Percentiles rank a stretch among this genome's conserved stretches.
phyloP scores from a whole-genome alignment of 1,140 invertebrate genomes.

The Cheumatopsyche charites region DNA sequence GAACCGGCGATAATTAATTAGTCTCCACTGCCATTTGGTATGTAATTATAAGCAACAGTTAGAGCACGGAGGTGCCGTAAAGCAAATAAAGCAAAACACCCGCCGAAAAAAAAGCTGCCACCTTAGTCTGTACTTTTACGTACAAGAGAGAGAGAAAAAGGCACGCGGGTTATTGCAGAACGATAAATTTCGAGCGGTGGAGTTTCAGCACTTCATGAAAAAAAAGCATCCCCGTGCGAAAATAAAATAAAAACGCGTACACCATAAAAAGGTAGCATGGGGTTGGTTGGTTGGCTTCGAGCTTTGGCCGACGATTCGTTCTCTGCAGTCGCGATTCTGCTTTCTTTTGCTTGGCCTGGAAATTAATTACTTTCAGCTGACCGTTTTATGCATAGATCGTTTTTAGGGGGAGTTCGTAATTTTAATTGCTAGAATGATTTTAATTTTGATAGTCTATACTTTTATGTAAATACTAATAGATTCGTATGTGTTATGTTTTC shows the following conservation, averaged over 20 bases:
- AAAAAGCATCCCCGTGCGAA: not conserved
- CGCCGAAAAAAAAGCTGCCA: not conserved
- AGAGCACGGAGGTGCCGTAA: conserved; percentile 20
- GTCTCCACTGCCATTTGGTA: conserved; percentile 35
- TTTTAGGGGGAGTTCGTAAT: too few relatives aligned
- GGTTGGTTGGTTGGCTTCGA: not conserved
- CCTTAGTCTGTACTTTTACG: too few relatives aligned
- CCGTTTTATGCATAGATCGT: too few relatives aligned
- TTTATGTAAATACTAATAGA: too few relatives aligned
- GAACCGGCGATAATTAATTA: conserved; percentile 38
- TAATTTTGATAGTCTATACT: too few relatives aligned
- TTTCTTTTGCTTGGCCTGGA: too few relatives aligned
- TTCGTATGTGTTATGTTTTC: too few relatives aligned
- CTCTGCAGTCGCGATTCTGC: too few relatives aligned
- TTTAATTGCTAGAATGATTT: too few relatives aligned
- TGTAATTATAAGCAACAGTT: conserved; percentile 31
- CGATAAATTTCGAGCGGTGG: conserved; percentile 13
- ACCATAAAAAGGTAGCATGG: not conserved
- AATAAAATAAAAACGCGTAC: not conserved
- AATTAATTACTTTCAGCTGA: too few relatives aligned
- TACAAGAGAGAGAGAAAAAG: conserved; percentile 5
- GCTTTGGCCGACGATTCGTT: too few relatives aligned
- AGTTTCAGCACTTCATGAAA: conserved; percentile 2
- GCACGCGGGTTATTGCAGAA: conserved; percentile 22
- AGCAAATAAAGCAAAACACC: conserved; percentile 26